Evolutionary conservation across 2,797 vertebrate genomes (phyloP).

Genomic region (Paratrypauchen microcephalus): DNA sequence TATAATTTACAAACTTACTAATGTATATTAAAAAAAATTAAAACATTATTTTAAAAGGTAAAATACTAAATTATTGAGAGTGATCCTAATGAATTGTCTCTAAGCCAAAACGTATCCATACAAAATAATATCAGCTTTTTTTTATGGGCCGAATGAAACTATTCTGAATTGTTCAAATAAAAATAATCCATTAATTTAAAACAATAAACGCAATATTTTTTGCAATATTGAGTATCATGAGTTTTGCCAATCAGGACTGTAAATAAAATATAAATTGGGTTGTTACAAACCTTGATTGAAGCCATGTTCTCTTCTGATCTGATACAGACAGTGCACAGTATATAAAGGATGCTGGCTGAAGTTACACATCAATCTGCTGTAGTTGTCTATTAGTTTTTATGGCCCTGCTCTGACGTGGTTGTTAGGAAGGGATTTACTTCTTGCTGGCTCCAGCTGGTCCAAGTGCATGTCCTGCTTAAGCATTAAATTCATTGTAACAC

Average conservation of each 20-base stretch:
- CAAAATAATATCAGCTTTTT: too few relatives aligned
- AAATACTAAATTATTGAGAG: too few relatives aligned
- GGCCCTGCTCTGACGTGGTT: slow-evolving; percentile 21
- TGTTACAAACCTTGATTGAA: slow-evolving; percentile 42
- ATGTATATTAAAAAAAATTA: too few relatives aligned
- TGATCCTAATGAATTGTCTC: too few relatives aligned
- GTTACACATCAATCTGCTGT: slow-evolving; percentile 49
- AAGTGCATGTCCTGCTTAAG: slow-evolving; percentile 24
- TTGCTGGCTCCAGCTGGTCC: slow-evolving; percentile 29
- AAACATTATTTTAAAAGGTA: too few relatives aligned
- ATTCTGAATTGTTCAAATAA: too few relatives aligned
- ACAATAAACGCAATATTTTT: not conserved
- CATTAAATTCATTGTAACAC: slow-evolving; percentile 16
- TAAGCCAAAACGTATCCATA: too few relatives aligned
- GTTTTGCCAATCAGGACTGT: not conserved
- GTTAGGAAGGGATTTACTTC: slow-evolving; percentile 6
- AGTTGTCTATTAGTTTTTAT: slow-evolving; percentile 48
- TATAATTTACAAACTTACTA: too few relatives aligned
- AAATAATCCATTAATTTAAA: not conserved
- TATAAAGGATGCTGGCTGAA: slow-evolving; percentile 19
- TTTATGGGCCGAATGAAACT: too few relatives aligned
- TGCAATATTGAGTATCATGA: not conserved
- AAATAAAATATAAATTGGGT: not conserved
- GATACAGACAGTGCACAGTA: slow-evolving; percentile 10
- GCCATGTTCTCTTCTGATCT: slow-evolving; percentile 37